phyloP scores from a whole-genome alignment of 2,113 vertebrate species.

The Clinocottus analis region DNA sequence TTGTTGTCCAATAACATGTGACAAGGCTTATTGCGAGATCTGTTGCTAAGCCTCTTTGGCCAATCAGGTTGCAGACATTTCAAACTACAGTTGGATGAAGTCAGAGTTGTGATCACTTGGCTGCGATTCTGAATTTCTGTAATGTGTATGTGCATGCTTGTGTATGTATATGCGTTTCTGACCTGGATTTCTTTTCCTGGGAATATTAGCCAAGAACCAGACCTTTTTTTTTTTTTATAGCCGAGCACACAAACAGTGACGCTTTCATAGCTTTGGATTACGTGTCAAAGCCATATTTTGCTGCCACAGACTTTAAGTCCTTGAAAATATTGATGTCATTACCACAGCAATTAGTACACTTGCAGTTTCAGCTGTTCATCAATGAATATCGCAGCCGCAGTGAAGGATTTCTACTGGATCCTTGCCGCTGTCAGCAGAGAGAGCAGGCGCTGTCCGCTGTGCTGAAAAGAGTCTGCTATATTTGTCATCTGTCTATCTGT shows the following conservation, averaged over 20 bases:
- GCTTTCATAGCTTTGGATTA: conserved; percentile 6
- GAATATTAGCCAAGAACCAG: conserved; percentile 23
- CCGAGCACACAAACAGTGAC: not conserved
- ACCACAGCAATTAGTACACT: conserved; percentile 31
- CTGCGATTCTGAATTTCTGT: conserved; percentile 43
- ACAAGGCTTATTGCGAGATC: conserved; percentile 74
- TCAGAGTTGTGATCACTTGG: conserved; percentile 66
- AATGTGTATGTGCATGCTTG: conserved; percentile 30
- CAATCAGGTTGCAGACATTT: conserved; percentile 77
- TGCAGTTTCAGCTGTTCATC: conserved; percentile 50
- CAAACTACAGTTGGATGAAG: conserved; percentile 60
- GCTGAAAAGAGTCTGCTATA: conserved; percentile 60
- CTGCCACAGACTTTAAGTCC: conserved; percentile 11
- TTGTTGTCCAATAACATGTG: conserved; percentile 72
- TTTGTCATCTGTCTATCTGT: conserved; percentile 35
- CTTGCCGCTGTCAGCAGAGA: conserved; percentile 44
- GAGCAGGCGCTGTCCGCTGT: conserved; percentile 72
- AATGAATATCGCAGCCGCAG: conserved; percentile 10
- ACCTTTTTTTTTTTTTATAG: not conserved
- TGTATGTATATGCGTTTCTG: too few species aligned
- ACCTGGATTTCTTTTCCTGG: conserved; percentile 35
- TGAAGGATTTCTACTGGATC: conserved; percentile 39
- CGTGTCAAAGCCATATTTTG: conserved; percentile 8
- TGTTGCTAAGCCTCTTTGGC: conserved; percentile 77
- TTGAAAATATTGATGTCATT: conserved; percentile 27